These are phyloP conservation scores for Carollia perspicillata DNA, from an alignment of 2,113 vertebrate genomes.

Conservation along the genomic window DNA sequence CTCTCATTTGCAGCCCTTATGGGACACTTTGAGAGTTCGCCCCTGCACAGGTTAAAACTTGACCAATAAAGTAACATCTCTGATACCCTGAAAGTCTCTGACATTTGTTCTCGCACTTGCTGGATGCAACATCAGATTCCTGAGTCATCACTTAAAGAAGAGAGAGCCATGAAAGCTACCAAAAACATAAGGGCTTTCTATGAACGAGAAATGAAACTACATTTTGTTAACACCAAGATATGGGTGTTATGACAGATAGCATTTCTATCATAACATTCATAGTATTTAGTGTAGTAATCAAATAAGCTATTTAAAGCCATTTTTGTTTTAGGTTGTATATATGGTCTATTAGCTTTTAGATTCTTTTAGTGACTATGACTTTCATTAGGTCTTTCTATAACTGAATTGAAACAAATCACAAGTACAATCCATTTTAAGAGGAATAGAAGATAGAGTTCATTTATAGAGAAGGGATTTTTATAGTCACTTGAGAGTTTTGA, in stretches of 20 bases:
- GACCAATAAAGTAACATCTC: too few species aligned
- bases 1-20: too few species aligned
- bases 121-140: too few species aligned
- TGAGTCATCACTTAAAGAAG: neutral
- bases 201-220: neutral
- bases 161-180: neutral
- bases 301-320: neutral
- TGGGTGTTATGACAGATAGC: neutral
- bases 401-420: neutral
- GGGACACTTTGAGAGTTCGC: too few species aligned
- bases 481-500: neutral
- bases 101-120: too few species aligned
- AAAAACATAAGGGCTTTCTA: neutral
- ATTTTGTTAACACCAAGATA: neutral
- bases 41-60: too few species aligned
- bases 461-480: neutral
- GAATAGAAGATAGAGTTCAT: neutral
- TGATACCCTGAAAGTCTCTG: too few species aligned
- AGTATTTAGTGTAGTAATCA: neutral
- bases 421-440: neutral
- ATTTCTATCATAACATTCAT: neutral
- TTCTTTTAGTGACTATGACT: neutral
- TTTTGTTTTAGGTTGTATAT: neutral
- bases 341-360: neutral
- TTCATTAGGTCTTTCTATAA: neutral